Conservation (phyloP, 2,113 vertebrate species). For the Toxostoma redivivum region DNA sequence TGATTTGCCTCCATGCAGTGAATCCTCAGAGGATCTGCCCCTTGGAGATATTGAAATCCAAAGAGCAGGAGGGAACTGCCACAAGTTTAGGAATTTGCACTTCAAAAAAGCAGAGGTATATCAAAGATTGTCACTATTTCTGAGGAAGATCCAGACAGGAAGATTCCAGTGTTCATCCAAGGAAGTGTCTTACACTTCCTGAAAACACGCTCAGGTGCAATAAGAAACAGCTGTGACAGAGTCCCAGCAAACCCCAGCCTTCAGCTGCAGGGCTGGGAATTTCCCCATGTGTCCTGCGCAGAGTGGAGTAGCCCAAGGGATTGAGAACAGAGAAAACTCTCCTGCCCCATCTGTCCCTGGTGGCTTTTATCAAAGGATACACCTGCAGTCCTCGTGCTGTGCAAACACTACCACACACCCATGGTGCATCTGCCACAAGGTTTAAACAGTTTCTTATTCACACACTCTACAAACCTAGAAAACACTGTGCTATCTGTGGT, state of each 20-base stretch:
- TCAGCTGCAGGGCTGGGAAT: background rate
- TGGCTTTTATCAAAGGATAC: background rate
- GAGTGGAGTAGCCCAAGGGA: rapidly evolving
- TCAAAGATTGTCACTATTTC: rapidly evolving
- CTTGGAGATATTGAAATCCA: background rate
- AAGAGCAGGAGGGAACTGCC: background rate
- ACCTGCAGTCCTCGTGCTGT: background rate
- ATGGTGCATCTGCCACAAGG: background rate
- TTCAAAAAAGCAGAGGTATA: background rate
- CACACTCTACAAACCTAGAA: background rate
- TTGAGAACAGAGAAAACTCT: background rate
- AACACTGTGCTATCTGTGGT: background rate
- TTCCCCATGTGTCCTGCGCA: rapidly evolving
- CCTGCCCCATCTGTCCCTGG: background rate
- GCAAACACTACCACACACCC: background rate
- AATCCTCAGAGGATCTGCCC: background rate
- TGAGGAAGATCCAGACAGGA: background rate
- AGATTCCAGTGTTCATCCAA: rapidly evolving
- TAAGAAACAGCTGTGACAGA: background rate
- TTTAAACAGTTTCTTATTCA: background rate
- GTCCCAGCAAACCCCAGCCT: background rate
- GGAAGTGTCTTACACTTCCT: background rate
- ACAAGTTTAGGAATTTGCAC: background rate
- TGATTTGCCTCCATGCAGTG: background rate
- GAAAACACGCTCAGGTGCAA: background rate